Base-by-base conservation (phyloP, 2,888 invertebrate species). In the Megaustenia siamemsis region DNA sequence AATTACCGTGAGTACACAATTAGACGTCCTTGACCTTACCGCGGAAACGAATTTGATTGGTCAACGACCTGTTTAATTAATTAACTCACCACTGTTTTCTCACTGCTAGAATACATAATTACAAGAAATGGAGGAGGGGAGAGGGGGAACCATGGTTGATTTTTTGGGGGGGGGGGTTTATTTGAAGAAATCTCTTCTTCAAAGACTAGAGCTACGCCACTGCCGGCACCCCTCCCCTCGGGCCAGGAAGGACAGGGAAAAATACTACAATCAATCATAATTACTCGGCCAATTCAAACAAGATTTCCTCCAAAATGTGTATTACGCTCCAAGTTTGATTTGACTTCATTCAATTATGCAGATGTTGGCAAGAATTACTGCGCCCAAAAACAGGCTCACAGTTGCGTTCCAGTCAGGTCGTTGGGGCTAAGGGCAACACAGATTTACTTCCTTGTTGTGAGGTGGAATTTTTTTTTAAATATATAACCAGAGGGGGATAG, bases 251-350 rank as follows among this genome's bases (percentile, higher is more conserved):
- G 83, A 82, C 84, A 82, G n/a, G 85, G 80, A 83, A 86, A 87
- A 86, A 87, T 63, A 86, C 83, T 84, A 85, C 86, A 87, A 87
- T 87, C 87, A 82, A 87, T 87, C 87, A 87, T 87, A 86, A 87
- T 86, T 86, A 87, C 87, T 86, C 82, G 68, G 77, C 82, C 87
- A 86, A 84, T 84, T 84, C 84, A 82, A 86, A 87, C 86, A 84
- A 86, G 84, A 86, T 87, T 87, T 83, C 66, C 79, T 73, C 84
- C 82, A 80, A 86, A 87, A 84, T 86, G 86, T 86, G 86, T 84
- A 84, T 87, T 87, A 82, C 84, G 79, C 78, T 76, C 79, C 56
- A 84, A 82, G 75, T 87, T 87, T 87, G 84, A 87, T 87, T 86
- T 78, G 87, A 80, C 78, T 78, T 82, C 82, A 87, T 87, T 87